phyloP scores from a whole-genome alignment of 2,797 vertebrate genomes.

The Bothrops alternatus region DNA sequence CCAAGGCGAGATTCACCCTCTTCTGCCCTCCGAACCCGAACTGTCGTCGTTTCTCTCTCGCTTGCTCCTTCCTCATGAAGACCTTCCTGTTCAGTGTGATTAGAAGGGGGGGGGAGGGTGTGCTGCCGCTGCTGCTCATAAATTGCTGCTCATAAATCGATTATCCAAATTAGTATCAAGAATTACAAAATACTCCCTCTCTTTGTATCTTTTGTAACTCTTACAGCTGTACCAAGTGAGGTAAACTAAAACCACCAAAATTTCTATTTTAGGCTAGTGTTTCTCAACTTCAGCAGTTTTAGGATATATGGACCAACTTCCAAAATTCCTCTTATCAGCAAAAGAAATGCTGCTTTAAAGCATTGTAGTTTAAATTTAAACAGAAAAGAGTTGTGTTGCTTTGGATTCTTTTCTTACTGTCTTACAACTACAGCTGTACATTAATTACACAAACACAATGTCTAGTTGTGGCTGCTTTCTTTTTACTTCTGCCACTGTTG shows the following conservation, averaged over 20 bases:
- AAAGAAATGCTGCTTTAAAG: background rate
- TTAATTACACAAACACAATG: background rate
- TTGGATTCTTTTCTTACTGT: background rate
- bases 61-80: background rate
- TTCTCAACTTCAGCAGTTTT: background rate
- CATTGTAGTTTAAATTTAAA: background rate
- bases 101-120: background rate
- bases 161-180: background rate
- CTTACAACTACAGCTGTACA: background rate
- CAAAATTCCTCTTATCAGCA: background rate
- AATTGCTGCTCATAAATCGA: background rate
- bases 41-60: no score
- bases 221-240: background rate
- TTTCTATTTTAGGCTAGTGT: background rate
- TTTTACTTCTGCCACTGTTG: background rate
- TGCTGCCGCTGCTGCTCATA: background rate
- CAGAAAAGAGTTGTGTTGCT: background rate
- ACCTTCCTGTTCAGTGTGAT: background rate
- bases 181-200: background rate
- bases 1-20: background rate
- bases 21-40: background rate
- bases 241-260: background rate
- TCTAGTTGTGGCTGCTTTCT: background rate
- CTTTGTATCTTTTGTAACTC: background rate
- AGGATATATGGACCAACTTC: background rate